Evolutionary conservation across 1,140 invertebrate species (phyloP).

Genomic region (Pissodes strobi): DNA sequence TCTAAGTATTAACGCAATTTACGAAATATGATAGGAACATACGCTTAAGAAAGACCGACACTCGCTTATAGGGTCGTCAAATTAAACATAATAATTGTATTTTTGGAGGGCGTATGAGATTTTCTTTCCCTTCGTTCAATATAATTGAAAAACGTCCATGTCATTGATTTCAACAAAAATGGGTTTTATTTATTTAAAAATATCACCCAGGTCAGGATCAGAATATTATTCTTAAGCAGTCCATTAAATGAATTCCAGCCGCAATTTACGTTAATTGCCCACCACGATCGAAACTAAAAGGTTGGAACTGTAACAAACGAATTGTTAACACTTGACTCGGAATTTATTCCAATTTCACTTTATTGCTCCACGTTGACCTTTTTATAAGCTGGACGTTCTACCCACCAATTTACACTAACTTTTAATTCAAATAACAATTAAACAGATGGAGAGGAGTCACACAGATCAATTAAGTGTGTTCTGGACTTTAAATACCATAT

Average conservation of each 20-base stretch:
- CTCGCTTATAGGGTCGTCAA: no score
- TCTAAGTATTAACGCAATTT: no score
- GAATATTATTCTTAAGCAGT: no score
- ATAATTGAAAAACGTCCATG: no score
- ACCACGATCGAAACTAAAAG: conserved; percentile 6
- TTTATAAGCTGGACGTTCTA: conserved; percentile 26
- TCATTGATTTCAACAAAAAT: no score
- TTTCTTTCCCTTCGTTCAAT: no score
- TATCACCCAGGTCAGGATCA: no score
- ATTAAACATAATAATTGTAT: no score
- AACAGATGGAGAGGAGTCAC: conserved; percentile 41
- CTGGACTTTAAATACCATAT: conserved; percentile 38
- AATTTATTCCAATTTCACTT: conserved; percentile 35
- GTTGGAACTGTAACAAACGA: conserved; percentile 26
- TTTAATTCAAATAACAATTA: conserved; percentile 43
- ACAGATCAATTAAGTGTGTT: conserved; percentile 41
- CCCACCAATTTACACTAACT: conserved; percentile 38
- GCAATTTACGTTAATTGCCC: conserved; percentile 16
- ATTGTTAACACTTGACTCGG: conserved; percentile 34
- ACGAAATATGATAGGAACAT: no score
- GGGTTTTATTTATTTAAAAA: no score
- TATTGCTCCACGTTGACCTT: conserved; percentile 37
- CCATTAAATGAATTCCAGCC: conserved; percentile 15
- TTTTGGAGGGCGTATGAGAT: no score
- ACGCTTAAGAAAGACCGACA: no score